Base-by-base conservation (phyloP, 1,140 invertebrate genomes). In the Drosophila elegans region DNA sequence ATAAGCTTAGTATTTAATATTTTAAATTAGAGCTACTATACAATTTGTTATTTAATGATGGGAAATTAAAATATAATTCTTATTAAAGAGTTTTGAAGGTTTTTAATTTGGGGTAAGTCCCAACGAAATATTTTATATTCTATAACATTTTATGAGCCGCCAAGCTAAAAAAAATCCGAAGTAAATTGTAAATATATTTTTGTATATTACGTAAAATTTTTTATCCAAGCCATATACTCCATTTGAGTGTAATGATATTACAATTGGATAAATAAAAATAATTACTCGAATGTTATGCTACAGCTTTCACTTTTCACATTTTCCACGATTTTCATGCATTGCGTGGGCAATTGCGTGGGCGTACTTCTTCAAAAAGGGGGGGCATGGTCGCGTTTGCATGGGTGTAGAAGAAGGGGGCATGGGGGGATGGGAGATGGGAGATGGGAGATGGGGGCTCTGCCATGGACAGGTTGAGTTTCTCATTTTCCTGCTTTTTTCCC, bases 281-380 rank as follows among this genome's bases (percentile, higher is more conserved):
- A 90, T 90, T 83, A 85, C 69, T 83, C 66, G 79, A 90, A 83
- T 90, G 79, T 90, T 90, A 69, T 69, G 69, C 82, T 71, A 86
- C 81, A 84, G 81, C 81, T 85, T 86, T 90, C 81, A 76, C 81
- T 82, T 90, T 80, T 90, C 79, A 79, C 78, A 81, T 85, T 90
- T 74, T 57, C 32, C 42, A 59, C 45, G 45, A 59, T 64, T 42
- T 54, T 34, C 55, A 53, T 51, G 39, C 56, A 44, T 55, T 54
- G 48, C 54, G 67, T 64, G 76, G 59, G 34, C 63, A 77, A 80
- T 77, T 57, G 74, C 77, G 69, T 80, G 74, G 71, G 74, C 59
- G 75, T 61, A 48, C 38, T 48, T 51, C 38, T 53, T n/a, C 13
- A 45, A 61, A 39, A 16, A 9, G 5, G 29, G 16, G 16, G 38